A percentile compares a stretch with the other conserved stretches of the same genome.
phyloP scores from a whole-genome alignment of 35 echinoderm and acorn worm species.

The Hemicentrotus pulcherrimus region DNA sequence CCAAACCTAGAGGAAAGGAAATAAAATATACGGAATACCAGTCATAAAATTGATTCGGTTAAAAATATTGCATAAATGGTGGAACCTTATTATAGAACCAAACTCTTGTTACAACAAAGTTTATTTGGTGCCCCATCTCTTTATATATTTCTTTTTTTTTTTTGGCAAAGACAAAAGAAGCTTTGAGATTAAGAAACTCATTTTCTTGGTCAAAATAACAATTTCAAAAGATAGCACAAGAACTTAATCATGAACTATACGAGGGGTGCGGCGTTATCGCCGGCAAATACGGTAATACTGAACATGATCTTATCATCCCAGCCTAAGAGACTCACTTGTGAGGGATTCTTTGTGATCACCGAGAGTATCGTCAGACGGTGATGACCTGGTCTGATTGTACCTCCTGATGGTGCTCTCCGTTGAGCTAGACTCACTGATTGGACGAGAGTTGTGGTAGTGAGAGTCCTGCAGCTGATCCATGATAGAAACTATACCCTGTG shows the following conservation, averaged over 20 bases:
- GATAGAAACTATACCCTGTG: slow-evolving; percentile 32
- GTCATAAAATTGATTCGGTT: too few relatives aligned
- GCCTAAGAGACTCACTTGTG: not conserved
- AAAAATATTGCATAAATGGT: too few relatives aligned
- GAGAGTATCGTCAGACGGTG: not conserved
- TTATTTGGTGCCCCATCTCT: too few relatives aligned
- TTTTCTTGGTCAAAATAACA: not conserved
- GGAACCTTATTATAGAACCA: too few relatives aligned
- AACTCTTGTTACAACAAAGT: too few relatives aligned
- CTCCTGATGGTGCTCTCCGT: slow-evolving; percentile 44
- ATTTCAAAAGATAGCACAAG: not conserved
- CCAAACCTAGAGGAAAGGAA: not conserved
- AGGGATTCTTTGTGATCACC: not conserved
- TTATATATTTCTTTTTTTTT: too few relatives aligned
- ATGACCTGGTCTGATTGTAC: slow-evolving; percentile 37
- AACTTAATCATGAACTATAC: not conserved
- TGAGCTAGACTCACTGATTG: slow-evolving; percentile 47
- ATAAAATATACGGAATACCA: too few relatives aligned
- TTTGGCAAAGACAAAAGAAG: too few relatives aligned
- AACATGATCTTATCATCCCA: not conserved
- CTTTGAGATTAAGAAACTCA: too few relatives aligned
- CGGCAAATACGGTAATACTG: too few relatives aligned
- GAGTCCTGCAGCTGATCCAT: slow-evolving; percentile 37
- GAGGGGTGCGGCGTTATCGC: too few relatives aligned
- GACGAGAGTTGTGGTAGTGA: slow-evolving; percentile 25